A percentile compares a stretch with the other conserved stretches of the same genome.
Evolutionary conservation across 1,140 invertebrate genomes (phyloP).

Genomic region (Penaeus japonicus): DNA sequence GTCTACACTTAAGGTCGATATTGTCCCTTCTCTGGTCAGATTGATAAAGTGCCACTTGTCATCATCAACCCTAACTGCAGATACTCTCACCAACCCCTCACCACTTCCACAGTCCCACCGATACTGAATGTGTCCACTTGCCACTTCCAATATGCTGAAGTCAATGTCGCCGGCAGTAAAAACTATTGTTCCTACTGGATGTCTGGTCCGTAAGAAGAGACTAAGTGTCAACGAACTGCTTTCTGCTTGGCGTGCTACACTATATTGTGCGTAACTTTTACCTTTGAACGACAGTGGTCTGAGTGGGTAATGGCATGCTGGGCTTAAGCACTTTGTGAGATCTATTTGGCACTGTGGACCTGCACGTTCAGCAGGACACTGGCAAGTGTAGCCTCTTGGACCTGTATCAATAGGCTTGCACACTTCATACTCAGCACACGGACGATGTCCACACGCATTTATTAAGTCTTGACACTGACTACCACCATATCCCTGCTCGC

Average conservation of each 20-base stretch:
- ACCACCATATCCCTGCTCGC: constrained; percentile 82
- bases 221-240: constrained; percentile 79
- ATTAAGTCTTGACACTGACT: constrained; percentile 69
- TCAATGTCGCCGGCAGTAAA: constrained; percentile 86
- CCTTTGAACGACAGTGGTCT: constrained; percentile 84
- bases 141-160: constrained; percentile 87
- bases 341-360: constrained; percentile 75
- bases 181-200: constrained; percentile 85
- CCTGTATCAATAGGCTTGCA: constrained; percentile 77
- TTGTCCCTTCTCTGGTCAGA: constrained; percentile 52
- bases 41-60: constrained; percentile 87
- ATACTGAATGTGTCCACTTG: constrained; percentile 85
- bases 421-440: constrained; percentile 76
- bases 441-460: constrained; percentile 78
- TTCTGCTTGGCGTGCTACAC: constrained; percentile 74
- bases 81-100: constrained; percentile 82
- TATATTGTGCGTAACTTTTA: constrained; percentile 84
- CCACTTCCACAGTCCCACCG: constrained; percentile 90
- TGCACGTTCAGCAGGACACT: constrained; percentile 77
- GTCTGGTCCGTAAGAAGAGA: constrained; percentile 82
- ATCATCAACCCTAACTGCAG: constrained; percentile 79
- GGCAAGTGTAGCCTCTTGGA: constrained; percentile 76
- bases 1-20: constrained; percentile 55
- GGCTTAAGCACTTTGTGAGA: constrained; percentile 72
- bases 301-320: constrained; percentile 72